Conservation (phyloP, 30 jellyfish, hydroid and myxozoan genomes). For the Hydractinia symbiolongicarpus region DNA sequence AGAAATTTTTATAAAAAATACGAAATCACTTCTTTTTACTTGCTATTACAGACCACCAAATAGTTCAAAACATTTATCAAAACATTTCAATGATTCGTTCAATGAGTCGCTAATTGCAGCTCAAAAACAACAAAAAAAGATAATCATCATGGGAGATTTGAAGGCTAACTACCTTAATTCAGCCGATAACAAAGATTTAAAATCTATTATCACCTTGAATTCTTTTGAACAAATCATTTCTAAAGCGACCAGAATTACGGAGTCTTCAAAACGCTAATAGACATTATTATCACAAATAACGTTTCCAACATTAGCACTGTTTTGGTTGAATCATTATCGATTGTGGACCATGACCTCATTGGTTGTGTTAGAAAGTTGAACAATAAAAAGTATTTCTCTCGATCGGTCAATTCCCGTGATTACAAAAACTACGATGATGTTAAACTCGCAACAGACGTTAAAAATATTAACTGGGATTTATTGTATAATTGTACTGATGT, state of each 20-base stretch:
- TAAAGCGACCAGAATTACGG: neutral
- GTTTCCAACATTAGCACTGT: neutral
- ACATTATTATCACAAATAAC: neutral
- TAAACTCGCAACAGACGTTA: neutral
- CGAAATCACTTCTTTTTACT: neutral
- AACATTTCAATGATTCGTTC: neutral
- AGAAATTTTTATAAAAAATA: neutral
- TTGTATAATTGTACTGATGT: neutral
- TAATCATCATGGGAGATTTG: neutral
- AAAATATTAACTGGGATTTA: neutral
- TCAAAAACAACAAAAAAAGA: conserved; percentile 4
- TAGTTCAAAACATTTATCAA: conserved; percentile 1
- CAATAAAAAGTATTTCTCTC: neutral
- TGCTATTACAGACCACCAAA: conserved; percentile 6
- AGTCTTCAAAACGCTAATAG: conserved; percentile 1
- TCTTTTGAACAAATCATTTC: neutral
- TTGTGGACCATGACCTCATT: conserved; percentile 4
- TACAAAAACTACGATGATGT: neutral
- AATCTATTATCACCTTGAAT: conserved; percentile 8
- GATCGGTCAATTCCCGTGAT: neutral
- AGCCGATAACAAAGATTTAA: neutral
- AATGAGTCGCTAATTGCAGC: conserved; percentile 14
- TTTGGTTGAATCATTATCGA: neutral
- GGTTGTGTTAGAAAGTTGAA: conserved; percentile 4
- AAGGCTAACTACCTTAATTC: neutral